Percentiles rank a stretch among this genome's conserved stretches.
phyloP scores from a whole-genome alignment of 2,888 invertebrate genomes.

The Sphaeridia pumilis region DNA sequence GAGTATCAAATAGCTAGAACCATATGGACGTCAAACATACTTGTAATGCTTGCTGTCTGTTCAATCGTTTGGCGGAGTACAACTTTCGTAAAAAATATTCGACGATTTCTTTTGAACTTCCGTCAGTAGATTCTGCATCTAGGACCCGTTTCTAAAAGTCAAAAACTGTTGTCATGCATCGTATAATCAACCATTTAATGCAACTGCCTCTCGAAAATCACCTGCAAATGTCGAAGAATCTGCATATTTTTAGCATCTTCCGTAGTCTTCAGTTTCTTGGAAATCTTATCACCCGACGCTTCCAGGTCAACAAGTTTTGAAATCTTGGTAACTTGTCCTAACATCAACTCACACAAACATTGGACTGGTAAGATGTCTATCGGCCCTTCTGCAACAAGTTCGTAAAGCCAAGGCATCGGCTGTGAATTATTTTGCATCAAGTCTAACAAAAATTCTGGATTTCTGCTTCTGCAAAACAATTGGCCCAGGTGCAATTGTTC shows the following conservation, averaged over 20 bases:
- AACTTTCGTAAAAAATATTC: conserved; percentile 79
- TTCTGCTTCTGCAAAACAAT: conserved; percentile 71
- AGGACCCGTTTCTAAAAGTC: conserved; percentile 23
- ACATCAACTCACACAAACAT: conserved; percentile 88
- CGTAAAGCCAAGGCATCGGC: conserved; percentile 95
- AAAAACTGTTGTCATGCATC: no score
- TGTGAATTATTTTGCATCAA: conserved; percentile 82
- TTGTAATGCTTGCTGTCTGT: conserved; percentile 59
- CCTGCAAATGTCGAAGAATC: conserved; percentile 53
- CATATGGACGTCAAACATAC: conserved; percentile 18
- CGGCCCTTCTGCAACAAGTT: conserved; percentile 80
- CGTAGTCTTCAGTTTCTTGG: conserved; percentile 43
- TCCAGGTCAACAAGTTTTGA: conserved; percentile 16
- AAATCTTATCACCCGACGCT: conserved; percentile 43
- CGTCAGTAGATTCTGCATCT: conserved; percentile 18
- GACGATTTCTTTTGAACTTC: conserved; percentile 62
- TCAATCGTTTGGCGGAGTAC: conserved; percentile 65
- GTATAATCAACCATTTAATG: no score
- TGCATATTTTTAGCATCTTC: conserved; percentile 45
- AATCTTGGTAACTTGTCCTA: conserved; percentile 42
- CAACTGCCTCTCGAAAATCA: conserved; percentile 3
- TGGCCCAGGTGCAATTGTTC: conserved; percentile 71
- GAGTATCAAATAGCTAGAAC: no score
- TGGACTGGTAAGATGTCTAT: conserved; percentile 70
- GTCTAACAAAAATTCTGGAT: conserved; percentile 82